Percentiles rank a stretch among this genome's conserved stretches.
Evolutionary conservation across 2,797 vertebrate genomes (phyloP).

Genomic region (Microtus agrestis): DNA sequence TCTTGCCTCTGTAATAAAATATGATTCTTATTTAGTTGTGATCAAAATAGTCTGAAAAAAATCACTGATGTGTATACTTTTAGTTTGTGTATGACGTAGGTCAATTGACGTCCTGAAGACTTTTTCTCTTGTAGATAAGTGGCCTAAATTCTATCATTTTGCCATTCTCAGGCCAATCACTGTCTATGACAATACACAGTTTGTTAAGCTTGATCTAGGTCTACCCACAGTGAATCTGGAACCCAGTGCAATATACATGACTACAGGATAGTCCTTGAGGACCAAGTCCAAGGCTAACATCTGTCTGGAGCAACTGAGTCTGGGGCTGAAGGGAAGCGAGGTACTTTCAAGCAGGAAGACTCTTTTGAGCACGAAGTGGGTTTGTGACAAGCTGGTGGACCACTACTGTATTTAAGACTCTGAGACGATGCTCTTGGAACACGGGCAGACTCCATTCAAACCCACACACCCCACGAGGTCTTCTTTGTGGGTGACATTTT

Average conservation of each 20-base stretch:
- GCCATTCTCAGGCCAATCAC: background rate
- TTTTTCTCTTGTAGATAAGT: background rate
- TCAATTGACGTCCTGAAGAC: background rate
- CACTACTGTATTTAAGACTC: background rate
- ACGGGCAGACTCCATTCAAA: background rate
- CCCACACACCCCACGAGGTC: background rate
- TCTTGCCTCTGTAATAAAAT: background rate
- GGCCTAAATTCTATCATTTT: background rate
- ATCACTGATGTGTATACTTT: background rate
- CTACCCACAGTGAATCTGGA: background rate
- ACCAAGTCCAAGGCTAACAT: background rate
- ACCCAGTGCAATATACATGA: background rate
- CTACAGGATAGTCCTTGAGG: background rate
- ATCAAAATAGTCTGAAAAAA: background rate
- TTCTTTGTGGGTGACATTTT: background rate
- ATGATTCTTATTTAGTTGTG: background rate
- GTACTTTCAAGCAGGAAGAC: background rate
- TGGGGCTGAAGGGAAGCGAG: background rate
- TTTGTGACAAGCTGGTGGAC: background rate
- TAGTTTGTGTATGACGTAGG: background rate
- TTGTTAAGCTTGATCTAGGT: background rate
- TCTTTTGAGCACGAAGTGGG: background rate
- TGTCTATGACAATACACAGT: background rate
- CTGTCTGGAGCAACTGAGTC: background rate
- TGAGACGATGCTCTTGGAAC: background rate